phyloP scores from a whole-genome alignment of 2,888 invertebrate genomes.

The Nephrotoma appendiculata region DNA sequence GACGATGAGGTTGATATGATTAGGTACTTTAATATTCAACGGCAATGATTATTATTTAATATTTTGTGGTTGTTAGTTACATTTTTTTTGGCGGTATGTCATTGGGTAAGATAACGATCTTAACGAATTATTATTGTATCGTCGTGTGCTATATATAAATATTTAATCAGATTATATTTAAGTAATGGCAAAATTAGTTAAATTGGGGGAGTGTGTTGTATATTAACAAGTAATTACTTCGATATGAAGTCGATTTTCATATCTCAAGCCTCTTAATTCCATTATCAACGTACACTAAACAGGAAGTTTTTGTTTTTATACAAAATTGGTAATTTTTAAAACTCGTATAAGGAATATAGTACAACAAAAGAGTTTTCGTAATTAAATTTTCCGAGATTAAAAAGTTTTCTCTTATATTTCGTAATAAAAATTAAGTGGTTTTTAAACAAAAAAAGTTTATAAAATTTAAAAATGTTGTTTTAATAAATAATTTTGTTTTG shows the following conservation, averaged over 20 bases:
- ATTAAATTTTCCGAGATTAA: neutral
- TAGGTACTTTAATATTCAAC: neutral
- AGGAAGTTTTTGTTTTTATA: neutral
- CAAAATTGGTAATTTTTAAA: neutral
- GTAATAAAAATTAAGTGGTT: neutral
- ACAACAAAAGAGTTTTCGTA: neutral
- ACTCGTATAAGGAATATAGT: neutral
- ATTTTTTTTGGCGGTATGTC: neutral
- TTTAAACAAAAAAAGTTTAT: neutral
- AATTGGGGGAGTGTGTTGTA: neutral
- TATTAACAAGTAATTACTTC: neutral
- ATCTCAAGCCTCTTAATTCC: neutral
- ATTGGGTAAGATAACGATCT: conserved; percentile 1
- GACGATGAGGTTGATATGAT: neutral
- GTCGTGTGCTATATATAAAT: neutral
- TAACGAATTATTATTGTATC: neutral
- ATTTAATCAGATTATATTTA: neutral
- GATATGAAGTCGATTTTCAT: neutral
- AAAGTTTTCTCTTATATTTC: neutral
- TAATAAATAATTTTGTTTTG: neutral
- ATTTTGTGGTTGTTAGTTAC: neutral
- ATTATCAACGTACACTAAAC: neutral
- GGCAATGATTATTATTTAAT: neutral
- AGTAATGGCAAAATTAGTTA: neutral
- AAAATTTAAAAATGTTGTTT: neutral